Conservation (phyloP, 92 coral and sea anemone species). For the Plumapathes pennacea region DNA sequence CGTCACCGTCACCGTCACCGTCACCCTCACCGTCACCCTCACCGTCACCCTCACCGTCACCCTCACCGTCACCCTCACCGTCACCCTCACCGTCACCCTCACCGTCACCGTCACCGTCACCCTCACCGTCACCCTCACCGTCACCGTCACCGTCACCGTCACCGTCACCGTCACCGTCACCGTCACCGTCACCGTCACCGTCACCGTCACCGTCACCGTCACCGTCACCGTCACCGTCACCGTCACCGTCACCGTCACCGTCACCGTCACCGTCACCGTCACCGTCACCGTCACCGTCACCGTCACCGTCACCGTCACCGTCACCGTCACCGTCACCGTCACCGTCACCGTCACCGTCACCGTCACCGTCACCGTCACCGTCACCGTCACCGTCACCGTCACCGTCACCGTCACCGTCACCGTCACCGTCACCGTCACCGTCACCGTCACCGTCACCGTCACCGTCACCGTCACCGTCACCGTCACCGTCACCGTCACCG, state of each 20-base stretch:
- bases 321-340: conserved; percentile 1
- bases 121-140: conserved; percentile 7
- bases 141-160: conserved; percentile 3
- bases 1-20: conserved; percentile 20
- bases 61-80: conserved; percentile 4
- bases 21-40: conserved; percentile 4
- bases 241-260: neutral
- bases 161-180: neutral
- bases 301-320: conserved; percentile 1
- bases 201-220: conserved; percentile 7
- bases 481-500: conserved; percentile 23
- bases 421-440: conserved; percentile 34
- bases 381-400: conserved; percentile 15
- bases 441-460: conserved; percentile 23
- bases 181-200: conserved; percentile 2
- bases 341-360: too few species aligned
- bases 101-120: conserved; percentile 2
- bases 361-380: conserved; percentile 18
- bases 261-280: conserved; percentile 4
- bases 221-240: conserved; percentile 3
- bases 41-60: conserved; percentile 1
- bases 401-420: conserved; percentile 43
- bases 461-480: conserved; percentile 15
- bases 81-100: conserved; percentile 2
- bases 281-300: conserved; percentile 1